A percentile compares a stretch with the other conserved stretches of the same genome.
These are phyloP conservation scores for Ceyx margarethae DNA, from an alignment of 2,113 vertebrate species.

Conservation along the genomic window DNA sequence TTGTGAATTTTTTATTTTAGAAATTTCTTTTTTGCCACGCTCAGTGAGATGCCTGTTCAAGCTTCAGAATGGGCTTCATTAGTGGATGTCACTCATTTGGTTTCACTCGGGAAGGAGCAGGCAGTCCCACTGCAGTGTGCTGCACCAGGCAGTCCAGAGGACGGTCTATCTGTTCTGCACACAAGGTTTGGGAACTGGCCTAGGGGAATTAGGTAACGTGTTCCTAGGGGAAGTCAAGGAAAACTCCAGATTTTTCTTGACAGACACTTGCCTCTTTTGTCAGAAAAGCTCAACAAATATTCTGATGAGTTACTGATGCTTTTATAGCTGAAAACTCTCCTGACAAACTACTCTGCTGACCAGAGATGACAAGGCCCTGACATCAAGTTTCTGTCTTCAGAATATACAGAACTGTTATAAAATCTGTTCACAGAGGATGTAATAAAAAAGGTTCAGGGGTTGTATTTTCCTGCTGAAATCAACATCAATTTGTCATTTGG, in stretches of 20 bases:
- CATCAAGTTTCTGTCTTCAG: slow-evolving; percentile 34
- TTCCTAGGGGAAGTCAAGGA: slow-evolving; percentile 26
- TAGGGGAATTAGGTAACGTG: not conserved
- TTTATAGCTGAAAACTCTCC: slow-evolving; percentile 65
- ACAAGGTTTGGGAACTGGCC: not conserved
- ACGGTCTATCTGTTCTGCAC: slow-evolving; percentile 13
- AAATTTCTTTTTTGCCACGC: not conserved
- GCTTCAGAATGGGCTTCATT: not conserved
- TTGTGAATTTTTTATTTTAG: not conserved
- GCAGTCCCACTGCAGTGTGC: not conserved
- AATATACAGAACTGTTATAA: slow-evolving; percentile 44
- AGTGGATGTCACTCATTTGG: slow-evolving; percentile 31
- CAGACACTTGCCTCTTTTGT: slow-evolving; percentile 57
- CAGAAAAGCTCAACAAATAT: slow-evolving; percentile 64
- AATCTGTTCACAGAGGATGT: not conserved
- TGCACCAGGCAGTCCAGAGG: not conserved
- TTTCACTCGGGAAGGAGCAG: slow-evolving; percentile 31
- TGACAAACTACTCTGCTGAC: slow-evolving; percentile 70
- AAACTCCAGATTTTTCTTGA: slow-evolving; percentile 58
- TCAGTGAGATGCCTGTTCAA: not conserved
- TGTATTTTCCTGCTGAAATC: slow-evolving; percentile 11
- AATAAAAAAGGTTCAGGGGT: not conserved
- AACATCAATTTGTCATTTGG: not conserved
- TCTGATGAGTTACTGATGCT: slow-evolving; percentile 68
- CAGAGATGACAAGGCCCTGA: slow-evolving; percentile 66